A percentile compares a stretch with the other conserved stretches of the same genome.
Evolutionary conservation across 2,797 vertebrate species (phyloP).

Genomic region (Oryzias dopingdopingensis): DNA sequence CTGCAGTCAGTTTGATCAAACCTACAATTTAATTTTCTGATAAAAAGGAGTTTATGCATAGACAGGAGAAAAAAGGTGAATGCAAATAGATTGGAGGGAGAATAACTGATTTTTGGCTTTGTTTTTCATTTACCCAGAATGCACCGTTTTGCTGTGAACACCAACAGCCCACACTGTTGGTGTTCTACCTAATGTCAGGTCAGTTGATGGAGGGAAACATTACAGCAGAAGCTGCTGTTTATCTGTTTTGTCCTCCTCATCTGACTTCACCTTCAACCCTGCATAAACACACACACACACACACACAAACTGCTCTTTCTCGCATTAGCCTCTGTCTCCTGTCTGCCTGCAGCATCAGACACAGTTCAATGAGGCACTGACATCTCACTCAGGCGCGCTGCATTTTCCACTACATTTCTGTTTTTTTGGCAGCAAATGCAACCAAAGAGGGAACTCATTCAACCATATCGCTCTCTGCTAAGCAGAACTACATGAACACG

Average conservation of each 20-base stretch:
- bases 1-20: background rate
- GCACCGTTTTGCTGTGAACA: constrained; percentile 7
- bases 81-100: background rate
- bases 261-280: constrained; percentile 20
- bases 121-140: constrained; percentile 5
- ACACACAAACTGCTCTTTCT: constrained; percentile 7
- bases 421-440: constrained; percentile 49
- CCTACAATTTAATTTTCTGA: background rate
- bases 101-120: background rate
- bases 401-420: constrained; percentile 32
- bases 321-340: constrained; percentile 30
- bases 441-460: constrained; percentile 49
- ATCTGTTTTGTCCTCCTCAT: constrained; percentile 50
- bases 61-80: background rate
- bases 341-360: constrained; percentile 60
- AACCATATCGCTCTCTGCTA: constrained; percentile 50
- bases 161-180: constrained; percentile 29
- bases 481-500: constrained; percentile 60
- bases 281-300: constrained; percentile 12
- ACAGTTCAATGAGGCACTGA: constrained; percentile 36
- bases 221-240: constrained; percentile 50
- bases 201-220: constrained; percentile 47
- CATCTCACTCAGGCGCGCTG: constrained; percentile 33
- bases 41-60: background rate
- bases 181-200: constrained; percentile 35